Evolutionary conservation across 2,888 invertebrate species (phyloP).

Genomic region (Drosophila diplacantha): DNA sequence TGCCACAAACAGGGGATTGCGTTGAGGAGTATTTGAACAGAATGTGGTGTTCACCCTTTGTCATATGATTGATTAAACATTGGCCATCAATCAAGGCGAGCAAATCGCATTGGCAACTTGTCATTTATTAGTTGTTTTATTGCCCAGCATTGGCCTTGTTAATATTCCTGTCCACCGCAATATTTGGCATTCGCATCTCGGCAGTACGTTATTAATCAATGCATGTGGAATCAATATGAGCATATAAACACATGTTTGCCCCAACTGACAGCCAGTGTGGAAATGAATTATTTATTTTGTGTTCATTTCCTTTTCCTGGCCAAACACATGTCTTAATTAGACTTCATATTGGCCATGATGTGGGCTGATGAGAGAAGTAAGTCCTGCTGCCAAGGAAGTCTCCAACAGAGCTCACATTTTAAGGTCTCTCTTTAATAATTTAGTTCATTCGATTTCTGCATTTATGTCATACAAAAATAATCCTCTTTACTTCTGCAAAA

Average conservation of each 20-base stretch:
- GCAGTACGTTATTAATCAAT: slow-evolving; percentile 47
- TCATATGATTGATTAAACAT: slow-evolving; percentile 46
- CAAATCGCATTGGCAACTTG: slow-evolving; percentile 30
- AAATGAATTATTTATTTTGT: slow-evolving; percentile 60
- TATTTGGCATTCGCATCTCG: slow-evolving; percentile 29
- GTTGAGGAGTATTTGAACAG: background rate
- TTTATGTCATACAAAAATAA: slow-evolving; percentile 3
- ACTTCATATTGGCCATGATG: slow-evolving; percentile 24
- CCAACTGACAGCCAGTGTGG: slow-evolving; percentile 15
- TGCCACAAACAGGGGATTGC: background rate
- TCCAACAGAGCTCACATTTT: background rate
- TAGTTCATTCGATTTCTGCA: background rate
- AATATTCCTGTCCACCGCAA: slow-evolving; percentile 23
- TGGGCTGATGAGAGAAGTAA: background rate
- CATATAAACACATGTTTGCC: slow-evolving; percentile 44
- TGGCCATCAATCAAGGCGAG: slow-evolving; percentile 45
- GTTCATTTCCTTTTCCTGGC: slow-evolving; percentile 35
- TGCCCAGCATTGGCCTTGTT: slow-evolving; percentile 11
- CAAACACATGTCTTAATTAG: slow-evolving; percentile 50
- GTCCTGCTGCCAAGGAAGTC: background rate
- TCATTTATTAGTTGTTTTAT: slow-evolving; percentile 34
- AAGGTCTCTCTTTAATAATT: background rate
- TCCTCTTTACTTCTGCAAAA: background rate
- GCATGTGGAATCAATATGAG: slow-evolving; percentile 37
- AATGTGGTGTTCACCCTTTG: slow-evolving; percentile 15